Conservation (phyloP, 1,140 invertebrate genomes). For the Eriocheir sinensis region DNA sequence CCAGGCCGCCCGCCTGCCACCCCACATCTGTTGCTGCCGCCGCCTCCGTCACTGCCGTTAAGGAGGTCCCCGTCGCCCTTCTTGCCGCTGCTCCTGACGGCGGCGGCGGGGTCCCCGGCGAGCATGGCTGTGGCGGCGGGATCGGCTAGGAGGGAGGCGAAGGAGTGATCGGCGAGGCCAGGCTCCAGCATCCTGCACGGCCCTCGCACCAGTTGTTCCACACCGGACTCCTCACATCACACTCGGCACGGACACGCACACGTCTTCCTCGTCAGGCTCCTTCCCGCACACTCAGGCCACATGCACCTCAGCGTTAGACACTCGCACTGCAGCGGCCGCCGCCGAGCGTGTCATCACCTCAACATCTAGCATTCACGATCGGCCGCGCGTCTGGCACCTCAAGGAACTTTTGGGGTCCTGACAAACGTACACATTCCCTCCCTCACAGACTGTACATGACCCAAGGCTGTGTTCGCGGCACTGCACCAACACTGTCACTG, state of each 20-base stretch:
- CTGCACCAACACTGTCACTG: background rate
- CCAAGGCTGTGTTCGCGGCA: background rate
- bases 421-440: background rate
- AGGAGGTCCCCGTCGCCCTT: background rate
- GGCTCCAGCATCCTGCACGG: slow-evolving; percentile 64
- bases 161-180: slow-evolving; percentile 53
- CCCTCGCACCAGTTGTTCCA: background rate
- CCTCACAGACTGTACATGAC: background rate
- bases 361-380: background rate
- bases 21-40: slow-evolving; percentile 35
- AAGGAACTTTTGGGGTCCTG: background rate
- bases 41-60: background rate
- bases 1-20: slow-evolving; percentile 26
- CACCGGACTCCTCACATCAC: slow-evolving; percentile 18
- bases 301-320: background rate
- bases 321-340: background rate
- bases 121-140: background rate
- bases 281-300: background rate
- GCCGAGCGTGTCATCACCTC: background rate
- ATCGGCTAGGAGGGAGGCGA: slow-evolving; percentile 59
- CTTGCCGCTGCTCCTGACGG: background rate
- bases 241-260: background rate
- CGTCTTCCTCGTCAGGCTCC: background rate
- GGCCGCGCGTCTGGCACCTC: background rate
- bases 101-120: slow-evolving; percentile 30